Evolutionary conservation across 2,113 vertebrate genomes (phyloP).

Genomic region (Hirundichthys speculiger): DNA sequence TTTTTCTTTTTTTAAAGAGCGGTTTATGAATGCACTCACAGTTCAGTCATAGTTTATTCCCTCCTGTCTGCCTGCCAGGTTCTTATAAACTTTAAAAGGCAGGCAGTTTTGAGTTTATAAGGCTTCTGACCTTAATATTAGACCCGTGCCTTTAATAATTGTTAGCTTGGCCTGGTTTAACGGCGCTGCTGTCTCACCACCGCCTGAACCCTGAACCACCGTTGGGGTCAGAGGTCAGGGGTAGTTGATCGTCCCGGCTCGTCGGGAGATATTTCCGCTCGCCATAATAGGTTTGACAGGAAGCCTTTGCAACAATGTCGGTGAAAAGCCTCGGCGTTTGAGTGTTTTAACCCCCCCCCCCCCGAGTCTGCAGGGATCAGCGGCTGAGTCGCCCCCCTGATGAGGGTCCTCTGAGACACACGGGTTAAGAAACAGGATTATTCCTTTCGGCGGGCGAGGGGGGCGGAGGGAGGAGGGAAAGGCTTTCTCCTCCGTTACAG

Average conservation of each 20-base stretch:
- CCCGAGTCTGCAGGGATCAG: conserved; percentile 37
- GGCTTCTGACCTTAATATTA: conserved; percentile 22
- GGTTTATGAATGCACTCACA: conserved; percentile 62
- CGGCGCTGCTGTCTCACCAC: conserved; percentile 16
- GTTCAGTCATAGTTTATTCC: conserved; percentile 66
- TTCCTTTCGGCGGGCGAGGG: too few relatives aligned
- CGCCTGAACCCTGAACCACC: conserved; percentile 2
- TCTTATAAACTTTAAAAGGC: conserved; percentile 49
- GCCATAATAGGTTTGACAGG: conserved; percentile 67
- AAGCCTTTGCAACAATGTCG: conserved; percentile 62
- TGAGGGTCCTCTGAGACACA: conserved; percentile 34
- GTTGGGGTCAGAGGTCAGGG: conserved; percentile 27
- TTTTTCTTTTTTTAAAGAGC: conserved; percentile 64
- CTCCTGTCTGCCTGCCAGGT: conserved; percentile 31
- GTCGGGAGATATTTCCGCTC: conserved; percentile 48
- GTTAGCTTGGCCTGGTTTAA: conserved; percentile 23
- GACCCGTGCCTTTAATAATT: conserved; percentile 27
- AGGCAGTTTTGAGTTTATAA: conserved; percentile 31
- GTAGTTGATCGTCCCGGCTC: conserved; percentile 22
- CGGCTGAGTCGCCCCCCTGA: conserved; percentile 26
- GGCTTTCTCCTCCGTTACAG: too few relatives aligned
- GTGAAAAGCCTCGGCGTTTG: conserved; percentile 66
- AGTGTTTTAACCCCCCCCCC: conserved; percentile 69
- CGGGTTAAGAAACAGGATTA: conserved; percentile 66
- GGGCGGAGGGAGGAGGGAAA: background rate